These are phyloP conservation scores for Caenorhabditis remanei DNA, from an alignment of 1,140 invertebrate species.

Conservation along the genomic window DNA sequence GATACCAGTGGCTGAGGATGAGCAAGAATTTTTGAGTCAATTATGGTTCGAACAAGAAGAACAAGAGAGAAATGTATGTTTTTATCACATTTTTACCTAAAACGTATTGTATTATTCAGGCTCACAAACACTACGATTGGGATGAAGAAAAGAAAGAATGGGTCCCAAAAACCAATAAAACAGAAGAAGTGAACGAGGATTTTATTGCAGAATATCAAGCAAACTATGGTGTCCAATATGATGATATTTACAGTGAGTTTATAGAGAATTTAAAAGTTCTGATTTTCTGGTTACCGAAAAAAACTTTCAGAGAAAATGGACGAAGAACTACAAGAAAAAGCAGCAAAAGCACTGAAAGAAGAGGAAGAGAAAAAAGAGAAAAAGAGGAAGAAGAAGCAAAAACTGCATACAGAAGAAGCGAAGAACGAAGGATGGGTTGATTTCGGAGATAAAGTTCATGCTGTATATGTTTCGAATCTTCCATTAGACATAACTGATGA, in stretches of 20 bases:
- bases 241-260: constrained; percentile 59
- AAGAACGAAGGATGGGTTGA: constrained; percentile 88
- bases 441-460: constrained; percentile 91
- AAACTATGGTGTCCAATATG: constrained; percentile 87
- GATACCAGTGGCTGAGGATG: constrained; percentile 65
- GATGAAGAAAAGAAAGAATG: constrained; percentile 71
- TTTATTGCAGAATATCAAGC: constrained; percentile 96
- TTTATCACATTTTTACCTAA: constrained; percentile 19
- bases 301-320: constrained; percentile 67
- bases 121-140: constrained; percentile 65
- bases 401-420: background rate
- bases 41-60: constrained; percentile 59
- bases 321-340: constrained; percentile 64
- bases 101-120: constrained; percentile 4
- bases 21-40: constrained; percentile 63
- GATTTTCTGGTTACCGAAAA: background rate
- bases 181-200: constrained; percentile 88
- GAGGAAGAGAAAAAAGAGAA: constrained; percentile 78
- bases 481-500: constrained; percentile 88
- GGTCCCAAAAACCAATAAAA: constrained; percentile 64
- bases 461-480: constrained; percentile 95
- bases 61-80: constrained; percentile 40
- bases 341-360: constrained; percentile 74
- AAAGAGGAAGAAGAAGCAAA: constrained; percentile 70
- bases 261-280: too few species aligned